These are phyloP conservation scores for Melanargia galathea DNA, from an alignment of 2,888 invertebrate genomes.

Conservation along the genomic window DNA sequence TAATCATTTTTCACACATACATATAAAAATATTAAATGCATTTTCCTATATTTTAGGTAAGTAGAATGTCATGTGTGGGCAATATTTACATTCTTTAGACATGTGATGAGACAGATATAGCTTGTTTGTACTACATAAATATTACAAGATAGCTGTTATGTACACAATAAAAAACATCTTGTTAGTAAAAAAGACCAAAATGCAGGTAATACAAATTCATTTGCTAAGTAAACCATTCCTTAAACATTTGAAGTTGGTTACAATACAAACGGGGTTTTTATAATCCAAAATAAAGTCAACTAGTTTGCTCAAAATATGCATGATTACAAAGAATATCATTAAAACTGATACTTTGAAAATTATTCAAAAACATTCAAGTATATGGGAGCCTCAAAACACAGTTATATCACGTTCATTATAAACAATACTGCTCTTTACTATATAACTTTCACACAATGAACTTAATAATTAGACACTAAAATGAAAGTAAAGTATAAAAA, in stretches of 20 bases:
- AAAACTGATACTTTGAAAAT: conserved; percentile 26
- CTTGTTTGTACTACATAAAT: conserved; percentile 43
- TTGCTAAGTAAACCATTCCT: conserved; percentile 10
- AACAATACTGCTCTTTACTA: conserved; percentile 63
- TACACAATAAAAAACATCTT: conserved; percentile 37
- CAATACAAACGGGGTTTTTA: neutral
- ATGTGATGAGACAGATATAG: conserved; percentile 52
- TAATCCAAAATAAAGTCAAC: neutral
- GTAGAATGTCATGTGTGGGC: conserved; percentile 65
- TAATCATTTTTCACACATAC: conserved; percentile 59
- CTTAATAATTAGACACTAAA: conserved; percentile 49
- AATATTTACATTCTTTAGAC: conserved; percentile 66
- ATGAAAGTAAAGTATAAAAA: conserved; percentile 25
- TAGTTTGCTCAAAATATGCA: conserved; percentile 6
- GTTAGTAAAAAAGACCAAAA: conserved; percentile 25
- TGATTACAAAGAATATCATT: neutral
- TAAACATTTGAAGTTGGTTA: neutral
- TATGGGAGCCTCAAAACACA: conserved; percentile 69
- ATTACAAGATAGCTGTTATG: conserved; percentile 35
- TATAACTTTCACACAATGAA: conserved; percentile 56
- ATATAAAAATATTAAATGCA: conserved; percentile 80
- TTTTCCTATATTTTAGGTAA: conserved; percentile 64
- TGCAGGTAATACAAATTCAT: conserved; percentile 24
- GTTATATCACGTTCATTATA: conserved; percentile 65
- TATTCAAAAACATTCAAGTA: conserved; percentile 27